Conservation (phyloP, 2,113 vertebrate genomes). For the Platanista minor region DNA sequence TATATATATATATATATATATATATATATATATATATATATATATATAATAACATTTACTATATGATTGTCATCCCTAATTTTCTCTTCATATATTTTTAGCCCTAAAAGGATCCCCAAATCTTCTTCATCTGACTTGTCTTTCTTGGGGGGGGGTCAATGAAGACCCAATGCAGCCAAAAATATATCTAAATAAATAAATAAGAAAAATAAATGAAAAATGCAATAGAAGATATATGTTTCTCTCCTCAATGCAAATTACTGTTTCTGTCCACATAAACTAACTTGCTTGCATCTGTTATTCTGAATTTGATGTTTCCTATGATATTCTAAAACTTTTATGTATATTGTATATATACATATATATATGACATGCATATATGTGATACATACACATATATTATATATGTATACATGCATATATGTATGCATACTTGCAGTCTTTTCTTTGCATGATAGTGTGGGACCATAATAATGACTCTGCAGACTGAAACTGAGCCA, state of each 20-base stretch:
- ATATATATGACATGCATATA: not conserved
- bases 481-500: not conserved
- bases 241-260: not conserved
- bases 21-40: not conserved
- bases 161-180: no score
- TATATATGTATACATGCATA: not conserved
- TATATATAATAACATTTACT: not conserved
- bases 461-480: not conserved
- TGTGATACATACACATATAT: not conserved
- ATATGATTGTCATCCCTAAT: not conserved
- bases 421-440: not conserved
- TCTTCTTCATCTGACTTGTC: not conserved
- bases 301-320: not conserved
- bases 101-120: not conserved
- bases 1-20: not conserved
- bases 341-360: not conserved
- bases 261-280: not conserved
- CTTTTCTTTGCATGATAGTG: not conserved
- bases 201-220: not conserved
- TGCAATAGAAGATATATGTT: not conserved
- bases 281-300: not conserved
- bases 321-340: not conserved
- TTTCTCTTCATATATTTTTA: not conserved
- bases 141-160: not conserved
- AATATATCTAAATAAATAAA: no score